phyloP scores from a whole-genome alignment of 1,140 invertebrate genomes.

The Epicauta chinensis region DNA sequence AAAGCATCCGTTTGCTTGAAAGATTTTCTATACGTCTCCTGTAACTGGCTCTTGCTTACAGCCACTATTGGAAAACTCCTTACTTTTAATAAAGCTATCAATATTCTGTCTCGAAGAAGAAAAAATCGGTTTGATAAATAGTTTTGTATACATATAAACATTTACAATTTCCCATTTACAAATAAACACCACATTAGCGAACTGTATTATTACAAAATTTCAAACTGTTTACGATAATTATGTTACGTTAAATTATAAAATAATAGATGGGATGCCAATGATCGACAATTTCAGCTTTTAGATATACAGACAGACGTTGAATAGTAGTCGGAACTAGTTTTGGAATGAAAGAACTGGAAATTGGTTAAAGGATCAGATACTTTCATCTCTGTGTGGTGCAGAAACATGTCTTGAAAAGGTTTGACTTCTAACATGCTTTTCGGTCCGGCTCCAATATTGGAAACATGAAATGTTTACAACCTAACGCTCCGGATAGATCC shows the following conservation, averaged over 20 bases:
- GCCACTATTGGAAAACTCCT: no score
- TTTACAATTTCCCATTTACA: no score
- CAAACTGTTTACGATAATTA: no score
- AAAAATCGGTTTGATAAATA: no score
- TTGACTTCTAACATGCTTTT: slow-evolving; percentile 20
- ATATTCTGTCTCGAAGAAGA: no score
- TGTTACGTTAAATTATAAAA: no score
- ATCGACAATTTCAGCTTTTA: slow-evolving; percentile 20
- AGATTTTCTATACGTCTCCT: slow-evolving; percentile 21
- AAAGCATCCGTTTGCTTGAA: slow-evolving; percentile 23
- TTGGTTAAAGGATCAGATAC: slow-evolving; percentile 17
- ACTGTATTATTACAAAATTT: no score
- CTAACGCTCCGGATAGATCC: slow-evolving; percentile 18
- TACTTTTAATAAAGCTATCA: no score
- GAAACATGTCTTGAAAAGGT: slow-evolving; percentile 13
- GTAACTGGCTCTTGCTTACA: slow-evolving; percentile 9
- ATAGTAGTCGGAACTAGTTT: slow-evolving; percentile 6
- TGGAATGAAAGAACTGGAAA: slow-evolving; percentile 16
- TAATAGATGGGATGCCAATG: background rate
- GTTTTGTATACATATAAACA: no score
- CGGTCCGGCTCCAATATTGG: slow-evolving; percentile 18
- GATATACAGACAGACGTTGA: slow-evolving; percentile 20
- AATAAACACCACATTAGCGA: no score
- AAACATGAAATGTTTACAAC: slow-evolving; percentile 25
- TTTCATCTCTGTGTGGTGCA: background rate